phyloP scores from a whole-genome alignment of 2,888 invertebrate species.

The Heliothis peltigera region DNA sequence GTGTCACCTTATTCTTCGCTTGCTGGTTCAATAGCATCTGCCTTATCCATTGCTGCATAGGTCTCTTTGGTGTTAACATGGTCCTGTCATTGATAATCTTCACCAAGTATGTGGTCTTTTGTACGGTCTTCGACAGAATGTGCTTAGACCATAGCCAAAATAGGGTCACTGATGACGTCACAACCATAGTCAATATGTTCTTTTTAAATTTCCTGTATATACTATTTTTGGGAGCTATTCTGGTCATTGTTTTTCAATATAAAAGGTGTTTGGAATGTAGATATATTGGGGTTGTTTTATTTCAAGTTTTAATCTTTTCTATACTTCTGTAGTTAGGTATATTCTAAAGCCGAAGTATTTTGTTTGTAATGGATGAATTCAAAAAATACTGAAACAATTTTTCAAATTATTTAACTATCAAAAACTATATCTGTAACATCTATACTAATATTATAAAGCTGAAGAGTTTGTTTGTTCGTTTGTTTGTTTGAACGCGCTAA shows the following conservation, averaged over 20 bases:
- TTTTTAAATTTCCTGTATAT: slow-evolving; percentile 17
- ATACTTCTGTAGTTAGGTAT: no score
- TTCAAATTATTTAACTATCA: no score
- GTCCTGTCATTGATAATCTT: background rate
- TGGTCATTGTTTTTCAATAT: slow-evolving; percentile 29
- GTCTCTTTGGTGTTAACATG: background rate
- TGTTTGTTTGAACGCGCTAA: no score
- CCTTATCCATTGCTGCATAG: slow-evolving; percentile 23
- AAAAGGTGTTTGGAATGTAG: background rate
- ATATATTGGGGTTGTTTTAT: slow-evolving; percentile 38
- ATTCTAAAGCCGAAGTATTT: no score
- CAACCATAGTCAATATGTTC: background rate
- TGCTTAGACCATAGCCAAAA: slow-evolving; percentile 5
- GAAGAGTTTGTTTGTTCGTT: no score
- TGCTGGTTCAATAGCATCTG: slow-evolving; percentile 13
- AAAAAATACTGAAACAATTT: no score
- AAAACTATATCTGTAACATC: no score
- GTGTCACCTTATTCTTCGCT: background rate
- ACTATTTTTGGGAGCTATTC: background rate
- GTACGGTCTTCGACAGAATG: background rate
- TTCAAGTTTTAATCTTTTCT: background rate
- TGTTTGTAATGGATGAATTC: no score
- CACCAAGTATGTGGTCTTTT: slow-evolving; percentile 6
- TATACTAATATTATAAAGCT: no score
- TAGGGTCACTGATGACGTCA: background rate